phyloP scores from a whole-genome alignment of 2,888 invertebrate genomes.

The Tenthredo scrophulariae region DNA sequence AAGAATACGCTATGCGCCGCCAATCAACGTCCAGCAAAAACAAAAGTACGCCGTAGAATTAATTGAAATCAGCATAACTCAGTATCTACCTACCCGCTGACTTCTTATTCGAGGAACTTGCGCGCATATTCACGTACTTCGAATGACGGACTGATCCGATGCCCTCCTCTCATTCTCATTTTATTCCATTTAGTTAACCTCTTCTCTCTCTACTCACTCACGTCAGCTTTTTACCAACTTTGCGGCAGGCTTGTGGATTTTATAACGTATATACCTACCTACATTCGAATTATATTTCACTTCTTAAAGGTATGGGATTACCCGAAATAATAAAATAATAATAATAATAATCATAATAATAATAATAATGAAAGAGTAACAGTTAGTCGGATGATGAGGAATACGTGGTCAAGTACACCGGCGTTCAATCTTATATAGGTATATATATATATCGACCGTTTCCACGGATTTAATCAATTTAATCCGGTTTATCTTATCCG shows the following conservation, averaged over 20 bases:
- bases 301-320: not conserved
- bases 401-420: not conserved
- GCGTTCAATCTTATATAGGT: not conserved
- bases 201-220: not conserved
- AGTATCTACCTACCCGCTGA: not conserved
- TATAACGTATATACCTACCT: not conserved
- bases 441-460: not conserved
- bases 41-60: constrained; percentile 65
- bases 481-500: constrained; percentile 1
- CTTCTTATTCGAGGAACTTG: constrained; percentile 38
- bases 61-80: constrained; percentile 70
- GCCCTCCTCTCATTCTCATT: not conserved
- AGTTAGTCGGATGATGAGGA: not conserved
- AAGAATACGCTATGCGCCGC: constrained; percentile 22
- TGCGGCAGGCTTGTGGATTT: constrained; percentile 10
- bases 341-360: not conserved
- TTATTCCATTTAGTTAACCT: not conserved
- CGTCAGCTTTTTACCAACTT: constrained; percentile 5
- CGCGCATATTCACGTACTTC: constrained; percentile 33
- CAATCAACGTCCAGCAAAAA: constrained; percentile 56
- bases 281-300: not conserved
- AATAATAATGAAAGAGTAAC: not conserved
- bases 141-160: constrained; percentile 2
- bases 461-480: not conserved
- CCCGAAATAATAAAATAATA: not conserved